These are phyloP conservation scores for Apodemus speciosus DNA, from an alignment of 2,113 vertebrate species.

Conservation along the genomic window DNA sequence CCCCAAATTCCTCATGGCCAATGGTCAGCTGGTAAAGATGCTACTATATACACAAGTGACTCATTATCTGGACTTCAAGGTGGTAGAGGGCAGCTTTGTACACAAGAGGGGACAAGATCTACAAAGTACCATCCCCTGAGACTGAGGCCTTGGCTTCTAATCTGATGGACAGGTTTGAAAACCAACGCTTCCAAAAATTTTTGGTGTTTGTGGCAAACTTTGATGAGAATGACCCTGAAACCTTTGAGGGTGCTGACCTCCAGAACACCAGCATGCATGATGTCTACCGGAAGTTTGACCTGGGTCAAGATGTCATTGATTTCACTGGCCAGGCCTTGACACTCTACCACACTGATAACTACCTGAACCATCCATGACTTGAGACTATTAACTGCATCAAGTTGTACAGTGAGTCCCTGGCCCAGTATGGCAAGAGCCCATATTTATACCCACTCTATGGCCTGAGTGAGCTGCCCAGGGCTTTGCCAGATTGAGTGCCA, in stretches of 20 bases:
- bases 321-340: constrained; percentile 95
- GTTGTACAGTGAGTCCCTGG: no score
- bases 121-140: constrained; percentile 95
- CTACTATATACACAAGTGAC: constrained; percentile 95
- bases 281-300: constrained; percentile 94
- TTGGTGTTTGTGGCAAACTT: constrained; percentile 95
- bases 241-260: constrained; percentile 93
- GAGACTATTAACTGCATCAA: constrained; percentile 83
- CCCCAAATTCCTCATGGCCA: constrained; percentile 96
- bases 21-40: constrained; percentile 96
- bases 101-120: constrained; percentile 94
- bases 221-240: constrained; percentile 94
- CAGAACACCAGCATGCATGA: constrained; percentile 93
- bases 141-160: constrained; percentile 94
- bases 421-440: no score
- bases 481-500: constrained; percentile 93
- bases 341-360: constrained; percentile 94
- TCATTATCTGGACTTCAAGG: constrained; percentile 94
- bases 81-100: constrained; percentile 95
- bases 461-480: constrained; percentile 86
- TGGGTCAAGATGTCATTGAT: constrained; percentile 94
- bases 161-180: constrained; percentile 96
- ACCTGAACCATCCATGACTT: constrained; percentile 92
- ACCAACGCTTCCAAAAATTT: constrained; percentile 93
- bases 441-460: no score